Evolutionary conservation across 2,797 vertebrate species (phyloP).

Genomic region (Gallinago stenura): DNA sequence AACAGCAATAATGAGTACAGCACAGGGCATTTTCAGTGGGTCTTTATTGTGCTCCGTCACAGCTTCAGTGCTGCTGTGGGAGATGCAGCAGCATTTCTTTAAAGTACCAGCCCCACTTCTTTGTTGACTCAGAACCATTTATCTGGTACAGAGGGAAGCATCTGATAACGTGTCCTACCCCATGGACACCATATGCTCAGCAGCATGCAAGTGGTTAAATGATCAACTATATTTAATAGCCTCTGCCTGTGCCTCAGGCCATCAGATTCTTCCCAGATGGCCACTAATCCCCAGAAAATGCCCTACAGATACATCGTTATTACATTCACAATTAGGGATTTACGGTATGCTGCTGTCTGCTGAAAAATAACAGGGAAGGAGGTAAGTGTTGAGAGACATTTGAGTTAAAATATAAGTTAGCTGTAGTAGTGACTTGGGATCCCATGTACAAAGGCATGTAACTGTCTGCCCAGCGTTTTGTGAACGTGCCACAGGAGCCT

Average conservation of each 20-base stretch:
- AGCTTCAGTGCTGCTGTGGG: slow-evolving; percentile 4
- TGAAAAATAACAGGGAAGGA: not conserved
- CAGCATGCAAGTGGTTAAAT: slow-evolving; percentile 37
- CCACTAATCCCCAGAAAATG: slow-evolving; percentile 22
- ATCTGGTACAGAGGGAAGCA: not conserved
- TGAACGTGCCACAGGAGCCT: not conserved
- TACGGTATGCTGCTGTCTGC: not conserved
- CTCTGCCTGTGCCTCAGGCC: not conserved
- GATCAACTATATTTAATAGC: not conserved
- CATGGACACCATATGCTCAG: not conserved
- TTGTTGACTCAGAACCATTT: not conserved
- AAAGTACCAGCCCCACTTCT: not conserved
- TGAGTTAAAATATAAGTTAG: not conserved
- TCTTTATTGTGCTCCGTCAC: not conserved
- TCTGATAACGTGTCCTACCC: not conserved
- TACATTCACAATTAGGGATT: slow-evolving; percentile 2
- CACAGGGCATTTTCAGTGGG: not conserved
- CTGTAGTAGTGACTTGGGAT: not conserved
- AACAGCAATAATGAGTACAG: not conserved
- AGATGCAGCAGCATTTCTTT: not conserved
- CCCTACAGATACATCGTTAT: not conserved
- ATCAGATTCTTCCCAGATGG: not conserved
- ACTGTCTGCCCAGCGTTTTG: not conserved
- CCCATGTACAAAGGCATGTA: not conserved
- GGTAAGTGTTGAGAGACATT: not conserved